A percentile compares a stretch with the other conserved stretches of the same genome.
These are phyloP conservation scores for Amniataba percoides DNA, from an alignment of 2,797 vertebrate species.

Conservation along the genomic window DNA sequence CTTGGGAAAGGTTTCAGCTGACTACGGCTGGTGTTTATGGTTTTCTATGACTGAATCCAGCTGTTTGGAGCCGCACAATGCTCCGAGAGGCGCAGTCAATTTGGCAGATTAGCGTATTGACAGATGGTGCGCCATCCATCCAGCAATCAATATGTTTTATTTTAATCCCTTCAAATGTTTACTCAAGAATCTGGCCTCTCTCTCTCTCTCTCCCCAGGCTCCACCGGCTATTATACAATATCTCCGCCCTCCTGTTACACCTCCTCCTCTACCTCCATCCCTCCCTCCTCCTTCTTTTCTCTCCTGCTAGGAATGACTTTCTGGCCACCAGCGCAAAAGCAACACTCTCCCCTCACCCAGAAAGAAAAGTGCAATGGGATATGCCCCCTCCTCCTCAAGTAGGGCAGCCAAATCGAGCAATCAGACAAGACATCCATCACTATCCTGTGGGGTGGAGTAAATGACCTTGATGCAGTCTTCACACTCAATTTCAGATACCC, in stretches of 20 bases:
- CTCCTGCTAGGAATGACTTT: slow-evolving; percentile 42
- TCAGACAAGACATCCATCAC: slow-evolving; percentile 83
- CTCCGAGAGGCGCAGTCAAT: slow-evolving; percentile 75
- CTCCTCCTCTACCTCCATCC: neutral
- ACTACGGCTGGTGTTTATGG: slow-evolving; percentile 78
- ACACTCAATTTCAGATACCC: slow-evolving; percentile 82
- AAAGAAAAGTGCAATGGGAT: slow-evolving; percentile 62
- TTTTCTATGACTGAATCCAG: slow-evolving; percentile 80
- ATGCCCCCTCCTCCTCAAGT: slow-evolving; percentile 48
- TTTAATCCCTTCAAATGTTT: slow-evolving; percentile 68
- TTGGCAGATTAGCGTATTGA: slow-evolving; percentile 82
- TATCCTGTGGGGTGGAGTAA: slow-evolving; percentile 73
- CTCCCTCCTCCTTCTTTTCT: slow-evolving; percentile 8
- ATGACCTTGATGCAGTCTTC: slow-evolving; percentile 80
- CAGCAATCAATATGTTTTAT: slow-evolving; percentile 78
- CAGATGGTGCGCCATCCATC: slow-evolving; percentile 68
- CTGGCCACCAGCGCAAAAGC: slow-evolving; percentile 34
- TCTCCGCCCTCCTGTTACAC: slow-evolving; percentile 25
- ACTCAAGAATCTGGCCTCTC: slow-evolving; percentile 45
- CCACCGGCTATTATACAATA: slow-evolving; percentile 28
- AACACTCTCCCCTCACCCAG: slow-evolving; percentile 38
- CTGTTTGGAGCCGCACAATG: slow-evolving; percentile 67
- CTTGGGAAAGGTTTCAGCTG: slow-evolving; percentile 70
- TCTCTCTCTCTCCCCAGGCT: slow-evolving; percentile 28
- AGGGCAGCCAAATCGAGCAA: slow-evolving; percentile 74